These are phyloP conservation scores for Pituophis catenifer DNA, from an alignment of 2,113 vertebrate species.

Conservation along the genomic window DNA sequence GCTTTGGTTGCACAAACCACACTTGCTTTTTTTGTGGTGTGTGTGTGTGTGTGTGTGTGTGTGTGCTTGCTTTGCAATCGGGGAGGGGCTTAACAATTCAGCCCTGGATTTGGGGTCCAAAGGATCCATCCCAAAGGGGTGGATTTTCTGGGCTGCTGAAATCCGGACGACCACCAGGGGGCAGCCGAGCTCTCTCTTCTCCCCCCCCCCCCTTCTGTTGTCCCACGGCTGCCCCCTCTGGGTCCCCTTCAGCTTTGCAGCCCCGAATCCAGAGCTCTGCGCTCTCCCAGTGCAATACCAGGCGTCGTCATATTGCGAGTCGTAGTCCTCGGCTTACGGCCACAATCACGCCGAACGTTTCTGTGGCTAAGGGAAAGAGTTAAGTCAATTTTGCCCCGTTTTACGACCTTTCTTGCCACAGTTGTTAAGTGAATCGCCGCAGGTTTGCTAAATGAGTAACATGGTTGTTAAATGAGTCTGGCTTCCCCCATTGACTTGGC, in stretches of 20 bases:
- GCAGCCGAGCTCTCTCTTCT: background rate
- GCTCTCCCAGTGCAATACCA: background rate
- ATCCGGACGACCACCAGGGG: background rate
- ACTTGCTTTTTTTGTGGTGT: background rate
- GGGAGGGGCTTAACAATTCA: background rate
- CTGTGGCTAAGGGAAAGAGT: background rate
- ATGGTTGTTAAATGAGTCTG: background rate
- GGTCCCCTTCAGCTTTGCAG: background rate
- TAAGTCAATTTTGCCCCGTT: background rate
- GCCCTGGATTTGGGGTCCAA: background rate
- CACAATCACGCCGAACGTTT: background rate
- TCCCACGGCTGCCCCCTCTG: background rate
- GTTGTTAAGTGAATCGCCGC: background rate
- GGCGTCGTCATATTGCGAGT: fast-evolving
- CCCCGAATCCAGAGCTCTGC: background rate
- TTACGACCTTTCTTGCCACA: background rate
- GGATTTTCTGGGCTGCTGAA: background rate
- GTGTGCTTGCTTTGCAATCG: background rate
- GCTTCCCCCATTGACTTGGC: background rate
- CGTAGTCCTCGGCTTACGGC: background rate
- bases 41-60: too few species aligned
- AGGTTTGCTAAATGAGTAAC: background rate
- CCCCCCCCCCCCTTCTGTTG: background rate
- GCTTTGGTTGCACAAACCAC: background rate
- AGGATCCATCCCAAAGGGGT: background rate